phyloP scores from a whole-genome alignment of 2,797 vertebrate species.

The Chrysolophus pictus region DNA sequence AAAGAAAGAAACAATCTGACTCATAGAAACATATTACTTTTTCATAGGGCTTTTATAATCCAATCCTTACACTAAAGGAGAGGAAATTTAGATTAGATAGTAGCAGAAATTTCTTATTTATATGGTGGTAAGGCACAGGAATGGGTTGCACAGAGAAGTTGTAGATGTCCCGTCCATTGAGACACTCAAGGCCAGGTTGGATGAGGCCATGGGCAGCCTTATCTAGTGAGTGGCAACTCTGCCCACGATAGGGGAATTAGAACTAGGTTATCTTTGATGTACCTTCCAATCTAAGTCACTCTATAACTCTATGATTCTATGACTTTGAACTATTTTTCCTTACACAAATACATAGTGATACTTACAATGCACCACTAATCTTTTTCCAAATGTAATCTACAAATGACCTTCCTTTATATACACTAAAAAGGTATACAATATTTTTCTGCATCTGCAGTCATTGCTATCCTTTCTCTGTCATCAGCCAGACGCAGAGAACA shows the following conservation, averaged over 20 bases:
- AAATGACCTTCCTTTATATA: neutral
- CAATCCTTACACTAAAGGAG: no score
- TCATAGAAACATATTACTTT: neutral
- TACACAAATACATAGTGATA: neutral
- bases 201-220: no score
- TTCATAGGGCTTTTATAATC: neutral
- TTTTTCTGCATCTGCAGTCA: neutral
- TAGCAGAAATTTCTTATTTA: no score
- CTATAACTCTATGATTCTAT: neutral
- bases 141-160: no score
- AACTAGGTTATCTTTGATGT: no score
- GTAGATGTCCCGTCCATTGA: no score
- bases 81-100: no score
- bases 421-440: neutral
- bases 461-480: constrained; percentile 3
- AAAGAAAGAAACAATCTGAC: neutral
- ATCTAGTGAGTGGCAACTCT: no score
- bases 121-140: no score
- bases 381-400: neutral
- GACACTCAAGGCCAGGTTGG: no score
- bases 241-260: no score
- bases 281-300: no score
- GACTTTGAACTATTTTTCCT: neutral
- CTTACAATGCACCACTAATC: neutral
- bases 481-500: neutral